These are phyloP conservation scores for Dyspetes luteomarginatus DNA, from an alignment of 2,888 invertebrate genomes.

Conservation along the genomic window DNA sequence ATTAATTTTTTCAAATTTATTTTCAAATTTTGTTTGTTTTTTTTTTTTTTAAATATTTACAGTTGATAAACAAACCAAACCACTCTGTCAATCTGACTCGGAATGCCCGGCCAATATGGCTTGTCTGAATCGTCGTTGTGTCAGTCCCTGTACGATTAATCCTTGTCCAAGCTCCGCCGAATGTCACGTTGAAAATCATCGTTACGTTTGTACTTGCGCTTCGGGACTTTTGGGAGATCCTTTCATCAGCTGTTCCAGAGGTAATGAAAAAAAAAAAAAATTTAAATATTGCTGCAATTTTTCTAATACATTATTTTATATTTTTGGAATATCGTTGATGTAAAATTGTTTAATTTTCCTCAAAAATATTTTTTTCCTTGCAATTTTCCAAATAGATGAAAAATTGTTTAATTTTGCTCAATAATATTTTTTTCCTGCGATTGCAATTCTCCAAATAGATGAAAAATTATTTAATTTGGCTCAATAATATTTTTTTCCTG, in stretches of 20 bases:
- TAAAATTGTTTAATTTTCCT: too few species aligned
- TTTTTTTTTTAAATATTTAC: slow-evolving; percentile 39
- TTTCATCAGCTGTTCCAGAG: slow-evolving; percentile 89
- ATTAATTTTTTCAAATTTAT: neutral
- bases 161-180: slow-evolving; percentile 92
- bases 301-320: too few species aligned
- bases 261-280: slow-evolving; percentile 74
- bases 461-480: too few species aligned
- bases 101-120: slow-evolving; percentile 90
- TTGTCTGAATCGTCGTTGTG: slow-evolving; percentile 89
- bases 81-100: slow-evolving; percentile 88
- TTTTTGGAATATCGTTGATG: too few species aligned
- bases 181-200: slow-evolving; percentile 90
- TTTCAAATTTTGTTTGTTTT: neutral
- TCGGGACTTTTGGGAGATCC: slow-evolving; percentile 91
- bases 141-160: slow-evolving; percentile 90
- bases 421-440: too few species aligned
- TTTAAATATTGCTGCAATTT: too few species aligned
- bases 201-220: slow-evolving; percentile 91
- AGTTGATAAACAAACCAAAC: slow-evolving; percentile 80
- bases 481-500: too few species aligned
- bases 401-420: too few species aligned
- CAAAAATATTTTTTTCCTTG: too few species aligned
- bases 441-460: too few species aligned
- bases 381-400: too few species aligned